Evolutionary conservation across 2,888 invertebrate species (phyloP).

Genomic region (Carterocephalus palaemon): DNA sequence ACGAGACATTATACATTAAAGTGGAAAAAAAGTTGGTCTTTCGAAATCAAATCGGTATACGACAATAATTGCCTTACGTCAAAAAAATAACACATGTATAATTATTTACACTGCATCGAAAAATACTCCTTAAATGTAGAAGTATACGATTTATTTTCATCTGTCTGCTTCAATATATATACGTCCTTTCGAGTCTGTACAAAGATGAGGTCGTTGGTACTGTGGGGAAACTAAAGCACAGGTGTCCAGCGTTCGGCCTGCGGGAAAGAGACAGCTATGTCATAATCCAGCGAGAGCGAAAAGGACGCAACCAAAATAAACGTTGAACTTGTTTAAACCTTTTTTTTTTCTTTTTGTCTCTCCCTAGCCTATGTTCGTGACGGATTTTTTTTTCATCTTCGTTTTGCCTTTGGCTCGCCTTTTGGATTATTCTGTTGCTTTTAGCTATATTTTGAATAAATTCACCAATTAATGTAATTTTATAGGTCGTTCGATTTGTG

Average conservation of each 20-base stretch:
- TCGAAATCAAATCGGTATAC: slow-evolving; percentile 77
- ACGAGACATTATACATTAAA: slow-evolving; percentile 71
- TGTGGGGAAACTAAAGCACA: slow-evolving; percentile 79
- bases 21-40: slow-evolving; percentile 57
- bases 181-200: slow-evolving; percentile 49
- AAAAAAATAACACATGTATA: slow-evolving; percentile 69
- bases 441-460: slow-evolving; percentile 70
- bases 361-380: slow-evolving; percentile 79
- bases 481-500: slow-evolving; percentile 21
- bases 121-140: slow-evolving; percentile 37
- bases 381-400: slow-evolving; percentile 67
- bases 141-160: not conserved
- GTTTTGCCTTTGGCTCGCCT: slow-evolving; percentile 64
- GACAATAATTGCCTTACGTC: slow-evolving; percentile 74
- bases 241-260: slow-evolving; percentile 77
- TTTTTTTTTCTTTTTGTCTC: slow-evolving; percentile 73
- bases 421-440: slow-evolving; percentile 74
- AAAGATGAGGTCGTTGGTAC: slow-evolving; percentile 76
- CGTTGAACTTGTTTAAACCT: slow-evolving; percentile 75
- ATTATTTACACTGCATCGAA: slow-evolving; percentile 41
- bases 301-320: slow-evolving; percentile 76
- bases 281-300: slow-evolving; percentile 43
- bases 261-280: slow-evolving; percentile 51
- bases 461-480: slow-evolving; percentile 33
- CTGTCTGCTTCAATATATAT: slow-evolving; percentile 27